Percentiles rank a stretch among this genome's conserved stretches.
Conservation (phyloP, 2,113 vertebrate species). For the Thalassarche chlororhynchos region DNA sequence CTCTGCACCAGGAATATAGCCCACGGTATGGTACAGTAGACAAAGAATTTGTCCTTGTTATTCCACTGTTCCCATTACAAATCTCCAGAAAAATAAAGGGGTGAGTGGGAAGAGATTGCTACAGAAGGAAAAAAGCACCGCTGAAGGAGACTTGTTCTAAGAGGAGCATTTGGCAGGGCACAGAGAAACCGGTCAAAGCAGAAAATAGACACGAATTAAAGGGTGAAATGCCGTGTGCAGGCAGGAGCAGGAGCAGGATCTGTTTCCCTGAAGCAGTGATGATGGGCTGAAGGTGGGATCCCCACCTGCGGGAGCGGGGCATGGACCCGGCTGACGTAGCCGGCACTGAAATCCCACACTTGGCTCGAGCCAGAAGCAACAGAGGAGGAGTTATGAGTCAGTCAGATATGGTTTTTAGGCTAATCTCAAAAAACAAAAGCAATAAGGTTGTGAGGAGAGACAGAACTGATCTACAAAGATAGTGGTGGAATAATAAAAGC, state of each 20-base stretch:
- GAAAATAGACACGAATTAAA: fast-evolving
- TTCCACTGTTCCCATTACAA: not conserved
- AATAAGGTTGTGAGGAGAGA: not conserved
- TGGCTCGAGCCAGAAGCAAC: too few species aligned
- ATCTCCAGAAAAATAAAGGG: not conserved
- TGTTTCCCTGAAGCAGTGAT: not conserved
- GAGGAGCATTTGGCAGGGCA: not conserved
- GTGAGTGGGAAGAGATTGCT: not conserved
- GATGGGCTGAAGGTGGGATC: not conserved
- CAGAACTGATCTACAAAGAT: too few species aligned
- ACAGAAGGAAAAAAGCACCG: not conserved
- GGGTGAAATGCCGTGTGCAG: fast-evolving
- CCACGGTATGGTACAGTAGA: fast-evolving
- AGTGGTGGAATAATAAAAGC: not conserved
- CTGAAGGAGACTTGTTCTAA: not conserved
- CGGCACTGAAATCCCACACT: fast-evolving
- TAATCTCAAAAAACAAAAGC: not conserved
- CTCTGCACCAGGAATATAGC: not conserved
- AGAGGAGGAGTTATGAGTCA: not conserved
- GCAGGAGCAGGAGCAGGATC: not conserved
- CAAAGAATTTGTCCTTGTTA: not conserved
- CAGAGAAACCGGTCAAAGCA: not conserved
- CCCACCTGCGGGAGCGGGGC: fast-evolving
- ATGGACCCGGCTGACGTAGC: fast-evolving
- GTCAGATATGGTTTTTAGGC: fast-evolving